Percentiles rank a stretch among this genome's conserved stretches.
Evolutionary conservation across 2,113 vertebrate species (phyloP).

Genomic region (Calypte anna): DNA sequence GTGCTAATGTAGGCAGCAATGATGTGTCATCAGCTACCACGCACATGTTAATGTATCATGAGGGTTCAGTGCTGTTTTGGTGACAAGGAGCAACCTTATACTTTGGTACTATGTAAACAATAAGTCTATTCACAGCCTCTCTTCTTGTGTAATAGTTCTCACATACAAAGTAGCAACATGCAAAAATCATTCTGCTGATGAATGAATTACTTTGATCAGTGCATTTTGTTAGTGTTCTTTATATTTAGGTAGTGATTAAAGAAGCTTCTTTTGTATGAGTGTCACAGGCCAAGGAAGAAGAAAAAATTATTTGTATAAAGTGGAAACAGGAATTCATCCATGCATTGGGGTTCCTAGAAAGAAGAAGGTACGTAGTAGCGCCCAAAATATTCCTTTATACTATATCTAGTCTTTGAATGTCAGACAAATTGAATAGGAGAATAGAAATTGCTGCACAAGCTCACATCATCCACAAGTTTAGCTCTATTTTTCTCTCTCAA

Average conservation of each 20-base stretch:
- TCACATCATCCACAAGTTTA: neutral
- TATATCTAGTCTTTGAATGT: neutral
- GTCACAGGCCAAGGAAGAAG: neutral
- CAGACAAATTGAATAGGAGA: neutral
- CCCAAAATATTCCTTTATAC: neutral
- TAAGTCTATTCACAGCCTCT: constrained; percentile 69
- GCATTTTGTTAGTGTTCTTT: constrained; percentile 45
- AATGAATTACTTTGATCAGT: constrained; percentile 56
- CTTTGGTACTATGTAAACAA: constrained; percentile 76
- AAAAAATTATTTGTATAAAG: neutral
- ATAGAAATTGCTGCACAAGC: neutral
- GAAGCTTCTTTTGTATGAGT: neutral
- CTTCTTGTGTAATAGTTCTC: constrained; percentile 65
- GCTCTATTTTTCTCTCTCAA: neutral
- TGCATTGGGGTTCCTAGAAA: neutral
- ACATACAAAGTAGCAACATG: constrained; percentile 67
- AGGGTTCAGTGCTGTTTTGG: constrained; percentile 66
- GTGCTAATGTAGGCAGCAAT: constrained; percentile 54
- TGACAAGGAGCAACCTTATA: constrained; percentile 76
- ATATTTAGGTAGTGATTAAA: constrained; percentile 33
- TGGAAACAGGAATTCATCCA: neutral
- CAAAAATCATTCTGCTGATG: constrained; percentile 58
- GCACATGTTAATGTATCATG: constrained; percentile 38
- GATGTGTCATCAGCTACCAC: constrained; percentile 50
- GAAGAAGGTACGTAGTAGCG: neutral